Base-by-base conservation (phyloP, 2,113 vertebrate species). In the Periophthalmus modestus region DNA sequence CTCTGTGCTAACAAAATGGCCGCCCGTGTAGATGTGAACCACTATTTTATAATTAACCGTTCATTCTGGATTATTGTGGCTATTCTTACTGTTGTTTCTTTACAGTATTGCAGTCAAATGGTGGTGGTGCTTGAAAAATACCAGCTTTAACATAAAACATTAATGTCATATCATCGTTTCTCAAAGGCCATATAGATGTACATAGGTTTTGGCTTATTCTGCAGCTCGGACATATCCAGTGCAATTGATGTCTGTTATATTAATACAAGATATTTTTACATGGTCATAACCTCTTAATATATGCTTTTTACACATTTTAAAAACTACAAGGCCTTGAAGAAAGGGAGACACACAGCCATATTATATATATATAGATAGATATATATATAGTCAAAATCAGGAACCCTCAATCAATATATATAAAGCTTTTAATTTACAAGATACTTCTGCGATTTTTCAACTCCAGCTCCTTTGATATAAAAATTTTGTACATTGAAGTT, bases 291-390 rank as follows among this genome's bases (percentile, higher is more conserved):
- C 59, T 86, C 71, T 86, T 72, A 58, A 58, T 58, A 59, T 85
- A 81, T 83, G 71, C 74, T 48, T 81, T 82, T 80, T 89, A 50
- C 87, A 81, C 84, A 87, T 43, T 68, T 92, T 89, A 93, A 72
- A 91, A 92, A 93, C 80, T 21, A 28, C 73, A 89, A 91, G 79
- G 89, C 89, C 91, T 92, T 91, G 85, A 0, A 43, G 83, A 91
- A 62, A 91, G 78, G 89, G 87, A 90, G 87, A 82, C 81, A 70
- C 83, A 82, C 87, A 92, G 90, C 92, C 91, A 93, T 92, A 93
- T 55, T 55, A 43, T 43, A 43, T 43, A 43, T 43, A 43, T 43
- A 9, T 43, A 43, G 10, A 1, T 39, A 39, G 3, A n/a, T 54
- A 7, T 79, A 83, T 81, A 80, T 77, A 77, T 78, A 81, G 86